Evolutionary conservation across 2,113 vertebrate species (phyloP).

Genomic region (Theropithecus gelada): DNA sequence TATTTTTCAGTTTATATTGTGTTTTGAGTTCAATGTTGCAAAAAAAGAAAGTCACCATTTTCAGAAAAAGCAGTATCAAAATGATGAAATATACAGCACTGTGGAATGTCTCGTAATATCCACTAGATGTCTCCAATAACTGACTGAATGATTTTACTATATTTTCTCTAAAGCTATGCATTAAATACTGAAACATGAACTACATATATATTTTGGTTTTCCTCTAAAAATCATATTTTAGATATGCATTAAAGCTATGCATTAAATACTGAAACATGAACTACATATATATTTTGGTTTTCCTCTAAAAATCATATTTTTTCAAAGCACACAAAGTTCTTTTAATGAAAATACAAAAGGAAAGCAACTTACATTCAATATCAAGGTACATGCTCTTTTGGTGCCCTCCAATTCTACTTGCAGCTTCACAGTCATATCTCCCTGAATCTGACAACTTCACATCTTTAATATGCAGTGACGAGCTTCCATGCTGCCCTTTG

Average conservation of each 20-base stretch:
- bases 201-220: background rate
- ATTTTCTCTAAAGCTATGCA: background rate
- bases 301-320: slow-evolving; percentile 66
- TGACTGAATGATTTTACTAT: background rate
- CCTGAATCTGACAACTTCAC: slow-evolving; percentile 93
- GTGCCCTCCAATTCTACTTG: slow-evolving; percentile 96
- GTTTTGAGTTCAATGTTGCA: background rate
- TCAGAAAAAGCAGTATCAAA: background rate
- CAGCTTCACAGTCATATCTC: slow-evolving; percentile 97
- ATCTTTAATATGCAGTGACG: slow-evolving; percentile 92
- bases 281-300: background rate
- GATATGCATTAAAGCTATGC: background rate
- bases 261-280: slow-evolving; percentile 31
- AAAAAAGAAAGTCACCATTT: background rate
- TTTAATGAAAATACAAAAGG: slow-evolving; percentile 62
- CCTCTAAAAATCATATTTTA: slow-evolving; percentile 60
- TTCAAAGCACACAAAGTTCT: slow-evolving; percentile 22
- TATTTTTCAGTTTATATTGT: background rate
- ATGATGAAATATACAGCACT: background rate
- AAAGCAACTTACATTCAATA: slow-evolving; percentile 93
- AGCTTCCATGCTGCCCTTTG: slow-evolving; percentile 92
- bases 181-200: slow-evolving; percentile 27
- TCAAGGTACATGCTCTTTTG: slow-evolving; percentile 99
- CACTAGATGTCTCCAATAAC: slow-evolving; percentile 55
- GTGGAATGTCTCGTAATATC: background rate